Percentiles rank a stretch among this genome's conserved stretches.
phyloP scores from a whole-genome alignment of 2,113 vertebrate species.

The Rhinoptilus africanus region DNA sequence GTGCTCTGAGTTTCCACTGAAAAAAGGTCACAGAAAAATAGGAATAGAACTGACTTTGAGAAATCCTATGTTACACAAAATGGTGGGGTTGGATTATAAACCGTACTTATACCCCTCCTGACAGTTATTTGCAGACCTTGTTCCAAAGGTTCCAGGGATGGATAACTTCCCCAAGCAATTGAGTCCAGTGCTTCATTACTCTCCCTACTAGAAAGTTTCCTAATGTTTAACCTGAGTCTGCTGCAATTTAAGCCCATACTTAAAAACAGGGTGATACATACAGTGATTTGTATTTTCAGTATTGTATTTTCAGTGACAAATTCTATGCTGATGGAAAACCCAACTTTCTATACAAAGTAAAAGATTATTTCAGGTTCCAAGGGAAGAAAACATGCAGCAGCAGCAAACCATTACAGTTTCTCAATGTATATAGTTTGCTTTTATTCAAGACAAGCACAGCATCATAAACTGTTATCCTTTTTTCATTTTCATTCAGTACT shows the following conservation, averaged over 20 bases:
- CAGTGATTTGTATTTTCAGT: background rate
- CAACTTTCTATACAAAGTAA: background rate
- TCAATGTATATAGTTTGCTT: background rate
- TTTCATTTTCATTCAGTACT: background rate
- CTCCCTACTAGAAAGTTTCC: background rate
- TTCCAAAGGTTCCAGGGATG: background rate
- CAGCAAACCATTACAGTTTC: background rate
- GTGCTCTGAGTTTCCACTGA: background rate
- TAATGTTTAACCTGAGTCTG: slow-evolving; percentile 16
- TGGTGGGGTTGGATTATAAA: background rate
- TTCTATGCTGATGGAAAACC: background rate
- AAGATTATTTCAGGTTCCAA: background rate
- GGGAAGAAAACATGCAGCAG: background rate
- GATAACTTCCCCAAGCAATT: background rate
- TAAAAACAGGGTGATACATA: background rate
- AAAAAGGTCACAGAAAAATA: background rate
- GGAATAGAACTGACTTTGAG: background rate
- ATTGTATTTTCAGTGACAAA: background rate
- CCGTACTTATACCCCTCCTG: background rate
- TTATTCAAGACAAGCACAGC: background rate
- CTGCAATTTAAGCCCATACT: background rate
- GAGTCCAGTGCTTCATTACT: background rate
- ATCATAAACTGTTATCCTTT: background rate
- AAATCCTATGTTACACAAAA: background rate
- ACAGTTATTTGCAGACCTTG: background rate